Conservation (phyloP, 1,140 invertebrate species). For the Hyles vespertilio region DNA sequence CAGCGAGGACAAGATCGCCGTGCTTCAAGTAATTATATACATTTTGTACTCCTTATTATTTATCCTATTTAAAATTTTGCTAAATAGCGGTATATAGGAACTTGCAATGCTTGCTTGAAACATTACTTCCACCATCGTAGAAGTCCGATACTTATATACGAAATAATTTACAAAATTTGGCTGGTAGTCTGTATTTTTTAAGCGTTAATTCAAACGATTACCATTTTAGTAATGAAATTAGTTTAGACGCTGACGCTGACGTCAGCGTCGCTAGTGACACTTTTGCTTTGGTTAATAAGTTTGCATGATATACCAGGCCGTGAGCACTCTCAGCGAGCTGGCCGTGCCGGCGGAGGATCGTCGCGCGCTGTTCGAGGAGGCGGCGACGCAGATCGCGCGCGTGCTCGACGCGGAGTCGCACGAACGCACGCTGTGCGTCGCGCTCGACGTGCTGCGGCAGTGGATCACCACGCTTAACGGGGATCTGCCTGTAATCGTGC, state of each 20-base stretch:
- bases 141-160: no score
- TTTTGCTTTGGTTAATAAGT: no score
- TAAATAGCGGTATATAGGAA: no score
- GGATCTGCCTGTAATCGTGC: constrained; percentile 82
- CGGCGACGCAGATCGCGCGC: constrained; percentile 83
- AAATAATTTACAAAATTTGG: no score
- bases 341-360: constrained; percentile 78
- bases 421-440: constrained; percentile 91
- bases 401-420: constrained; percentile 93
- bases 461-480: constrained; percentile 85
- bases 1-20: constrained; percentile 90
- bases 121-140: no score
- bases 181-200: no score
- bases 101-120: no score
- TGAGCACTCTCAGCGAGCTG: constrained; percentile 88
- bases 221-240: no score
- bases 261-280: no score
- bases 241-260: no score
- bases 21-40: constrained; percentile 82
- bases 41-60: neutral
- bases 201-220: no score
- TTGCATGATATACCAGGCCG: constrained; percentile 74
- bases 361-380: constrained; percentile 78
- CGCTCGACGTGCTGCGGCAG: constrained; percentile 86
- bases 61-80: no score